A percentile compares a stretch with the other conserved stretches of the same genome.
Evolutionary conservation across 2,797 vertebrate species (phyloP).

Genomic region (Malacoctenus gilli): DNA sequence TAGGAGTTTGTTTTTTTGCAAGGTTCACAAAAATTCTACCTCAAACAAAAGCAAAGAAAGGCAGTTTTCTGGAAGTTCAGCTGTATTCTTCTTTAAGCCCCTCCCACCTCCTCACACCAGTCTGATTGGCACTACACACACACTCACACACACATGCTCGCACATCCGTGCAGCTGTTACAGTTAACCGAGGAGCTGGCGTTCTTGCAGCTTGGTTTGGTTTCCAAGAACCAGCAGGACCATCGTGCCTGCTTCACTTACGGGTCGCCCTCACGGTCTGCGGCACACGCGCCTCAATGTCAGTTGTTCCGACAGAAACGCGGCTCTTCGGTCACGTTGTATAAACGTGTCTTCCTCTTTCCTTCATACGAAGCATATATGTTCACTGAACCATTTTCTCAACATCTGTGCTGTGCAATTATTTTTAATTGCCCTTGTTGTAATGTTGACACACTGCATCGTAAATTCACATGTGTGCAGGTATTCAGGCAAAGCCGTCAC

Average conservation of each 20-base stretch:
- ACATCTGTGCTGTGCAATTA: not conserved
- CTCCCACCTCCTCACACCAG: conserved; percentile 4
- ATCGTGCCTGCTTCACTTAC: conserved; percentile 4
- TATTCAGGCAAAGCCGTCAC: too few species aligned
- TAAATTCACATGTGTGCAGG: too few species aligned
- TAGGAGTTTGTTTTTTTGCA: too few species aligned
- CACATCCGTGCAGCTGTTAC: conserved; percentile 57
- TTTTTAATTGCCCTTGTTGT: not conserved
- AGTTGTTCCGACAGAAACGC: not conserved
- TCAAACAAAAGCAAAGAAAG: conserved; percentile 2
- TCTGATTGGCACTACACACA: conserved; percentile 20
- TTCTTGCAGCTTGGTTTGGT: conserved; percentile 36
- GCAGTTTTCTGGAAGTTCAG: conserved; percentile 45
- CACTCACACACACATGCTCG: conserved; percentile 6
- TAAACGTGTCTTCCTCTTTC: not conserved
- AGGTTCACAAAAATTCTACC: conserved; percentile 6
- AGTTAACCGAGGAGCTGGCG: conserved; percentile 29
- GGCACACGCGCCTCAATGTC: not conserved
- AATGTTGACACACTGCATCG: not conserved
- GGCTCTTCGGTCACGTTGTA: not conserved
- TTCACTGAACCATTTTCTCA: not conserved
- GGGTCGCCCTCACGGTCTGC: not conserved
- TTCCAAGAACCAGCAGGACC: conserved; percentile 34
- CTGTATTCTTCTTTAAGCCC: conserved; percentile 34
- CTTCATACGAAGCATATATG: not conserved